phyloP scores from a whole-genome alignment of 2,797 vertebrate genomes.

The Ctenosaura bakeri region DNA sequence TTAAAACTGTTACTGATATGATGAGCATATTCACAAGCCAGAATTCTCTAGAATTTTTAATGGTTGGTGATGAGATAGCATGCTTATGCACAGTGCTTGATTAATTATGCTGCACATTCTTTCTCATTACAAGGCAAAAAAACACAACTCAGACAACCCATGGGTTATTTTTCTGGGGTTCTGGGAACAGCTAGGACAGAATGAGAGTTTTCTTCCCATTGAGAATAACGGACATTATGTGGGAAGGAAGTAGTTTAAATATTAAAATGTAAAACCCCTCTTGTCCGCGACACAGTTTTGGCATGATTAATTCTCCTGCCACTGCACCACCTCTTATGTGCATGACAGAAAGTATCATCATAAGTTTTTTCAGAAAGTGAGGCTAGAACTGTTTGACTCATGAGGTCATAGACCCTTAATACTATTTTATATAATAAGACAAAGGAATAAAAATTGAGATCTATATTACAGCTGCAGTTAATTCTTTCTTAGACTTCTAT shows the following conservation, averaged over 20 bases:
- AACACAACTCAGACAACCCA: background rate
- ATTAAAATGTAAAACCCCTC: background rate
- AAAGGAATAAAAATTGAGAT: background rate
- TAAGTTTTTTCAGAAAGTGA: no score
- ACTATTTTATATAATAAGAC: no score
- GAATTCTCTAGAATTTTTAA: background rate
- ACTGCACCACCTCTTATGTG: background rate
- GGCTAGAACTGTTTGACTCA: background rate
- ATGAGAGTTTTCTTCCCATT: background rate
- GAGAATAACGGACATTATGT: background rate
- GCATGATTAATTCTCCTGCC: background rate
- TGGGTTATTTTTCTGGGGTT: background rate
- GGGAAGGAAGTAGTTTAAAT: no score
- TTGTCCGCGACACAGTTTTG: background rate
- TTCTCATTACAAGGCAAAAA: background rate
- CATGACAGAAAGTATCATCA: no score
- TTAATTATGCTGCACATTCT: background rate
- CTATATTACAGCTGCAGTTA: background rate
- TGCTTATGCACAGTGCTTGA: background rate
- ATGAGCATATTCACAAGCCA: background rate
- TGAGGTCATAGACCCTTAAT: no score
- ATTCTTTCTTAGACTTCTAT: background rate
- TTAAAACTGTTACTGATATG: background rate
- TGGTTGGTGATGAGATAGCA: background rate
- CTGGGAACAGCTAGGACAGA: background rate